phyloP scores from a whole-genome alignment of 2,113 vertebrate species.

The Brachypteracias leptosomus region DNA sequence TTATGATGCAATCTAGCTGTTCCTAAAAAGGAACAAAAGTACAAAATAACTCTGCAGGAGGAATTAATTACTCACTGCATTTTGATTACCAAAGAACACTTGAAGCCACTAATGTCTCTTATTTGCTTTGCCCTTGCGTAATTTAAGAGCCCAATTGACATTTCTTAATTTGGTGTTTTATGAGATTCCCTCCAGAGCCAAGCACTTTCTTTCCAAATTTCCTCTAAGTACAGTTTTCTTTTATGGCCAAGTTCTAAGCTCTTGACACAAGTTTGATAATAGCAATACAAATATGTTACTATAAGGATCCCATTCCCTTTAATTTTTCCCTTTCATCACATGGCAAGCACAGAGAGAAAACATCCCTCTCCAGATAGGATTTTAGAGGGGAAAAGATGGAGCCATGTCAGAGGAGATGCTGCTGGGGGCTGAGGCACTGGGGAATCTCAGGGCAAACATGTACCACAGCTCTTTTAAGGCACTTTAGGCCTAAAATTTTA shows the following conservation, averaged over 20 bases:
- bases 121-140: conserved; percentile 35
- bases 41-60: not conserved
- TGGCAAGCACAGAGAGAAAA: not conserved
- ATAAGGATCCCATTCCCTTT: not conserved
- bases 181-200: conserved; percentile 13
- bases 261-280: not conserved
- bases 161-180: conserved; percentile 49
- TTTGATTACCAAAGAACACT: conserved; percentile 33
- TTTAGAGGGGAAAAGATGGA: conserved; percentile 15
- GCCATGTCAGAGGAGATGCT: not conserved
- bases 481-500: not conserved
- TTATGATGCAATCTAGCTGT: not conserved
- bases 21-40: not conserved
- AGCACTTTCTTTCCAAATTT: conserved; percentile 19
- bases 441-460: not conserved
- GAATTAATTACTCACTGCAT: conserved; percentile 29
- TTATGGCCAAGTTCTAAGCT: not conserved
- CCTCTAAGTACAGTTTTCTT: not conserved
- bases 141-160: conserved; percentile 40
- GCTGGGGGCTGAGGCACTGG: not conserved
- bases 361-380: not conserved
- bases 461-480: not conserved
- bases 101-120: not conserved
- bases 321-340: not conserved
- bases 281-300: not conserved